Conservation (phyloP, 2,888 invertebrate genomes). For the Scrobipalpa atriplicella region DNA sequence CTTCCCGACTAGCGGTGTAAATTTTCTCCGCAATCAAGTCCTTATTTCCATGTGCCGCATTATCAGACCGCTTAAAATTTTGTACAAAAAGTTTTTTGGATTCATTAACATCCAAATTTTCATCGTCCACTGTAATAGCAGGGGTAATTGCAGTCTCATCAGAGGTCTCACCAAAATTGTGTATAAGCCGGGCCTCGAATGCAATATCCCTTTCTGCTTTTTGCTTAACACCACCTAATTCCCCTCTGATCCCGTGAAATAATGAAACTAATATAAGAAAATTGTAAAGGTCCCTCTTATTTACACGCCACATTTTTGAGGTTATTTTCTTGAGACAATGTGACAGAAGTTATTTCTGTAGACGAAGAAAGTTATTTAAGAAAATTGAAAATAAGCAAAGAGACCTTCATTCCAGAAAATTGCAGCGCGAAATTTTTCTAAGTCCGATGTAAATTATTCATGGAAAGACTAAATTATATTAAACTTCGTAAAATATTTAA, state of each 20-base stretch:
- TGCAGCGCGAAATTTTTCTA: too few relatives aligned
- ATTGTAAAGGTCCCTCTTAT: conserved; percentile 42
- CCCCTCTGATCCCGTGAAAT: conserved; percentile 42
- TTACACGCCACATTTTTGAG: conserved; percentile 41
- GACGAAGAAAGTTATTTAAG: neutral
- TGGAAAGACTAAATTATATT: neutral
- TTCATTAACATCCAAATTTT: conserved; percentile 48
- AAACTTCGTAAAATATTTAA: neutral
- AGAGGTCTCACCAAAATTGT: conserved; percentile 44
- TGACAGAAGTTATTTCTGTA: neutral
- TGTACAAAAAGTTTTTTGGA: conserved; percentile 41
- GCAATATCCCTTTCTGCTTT: conserved; percentile 48
- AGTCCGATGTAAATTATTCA: too few relatives aligned
- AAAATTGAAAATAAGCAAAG: neutral
- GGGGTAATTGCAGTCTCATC: conserved; percentile 44
- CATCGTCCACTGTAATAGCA: conserved; percentile 41
- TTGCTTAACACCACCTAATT: conserved; percentile 41
- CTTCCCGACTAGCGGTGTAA: neutral
- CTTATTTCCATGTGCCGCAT: conserved; percentile 35
- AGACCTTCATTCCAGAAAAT: neutral
- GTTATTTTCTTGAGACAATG: conserved; percentile 27
- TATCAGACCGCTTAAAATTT: conserved; percentile 44
- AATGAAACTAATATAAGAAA: conserved; percentile 53
- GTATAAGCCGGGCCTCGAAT: conserved; percentile 41
- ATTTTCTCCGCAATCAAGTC: neutral